Conservation (phyloP, 1,140 invertebrate species). For the Meloidogyne floridensis region DNA sequence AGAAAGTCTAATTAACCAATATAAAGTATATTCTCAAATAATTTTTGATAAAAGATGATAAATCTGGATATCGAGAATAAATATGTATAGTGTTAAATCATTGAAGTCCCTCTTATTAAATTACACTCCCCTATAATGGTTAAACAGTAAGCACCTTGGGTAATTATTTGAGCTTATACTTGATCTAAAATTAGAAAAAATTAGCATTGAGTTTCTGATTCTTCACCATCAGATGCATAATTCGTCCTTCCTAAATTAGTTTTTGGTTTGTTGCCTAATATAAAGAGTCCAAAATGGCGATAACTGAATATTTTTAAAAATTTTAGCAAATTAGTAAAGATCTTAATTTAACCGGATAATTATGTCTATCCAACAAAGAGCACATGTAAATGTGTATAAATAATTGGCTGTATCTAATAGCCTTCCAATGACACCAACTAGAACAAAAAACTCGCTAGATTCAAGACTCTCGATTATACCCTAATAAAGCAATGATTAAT, state of each 20-base stretch:
- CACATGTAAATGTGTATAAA: constrained; percentile 24
- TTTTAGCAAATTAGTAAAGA: neutral
- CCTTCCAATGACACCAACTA: constrained; percentile 22
- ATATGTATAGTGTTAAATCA: no score
- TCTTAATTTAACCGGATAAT: constrained; percentile 10
- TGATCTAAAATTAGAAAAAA: neutral
- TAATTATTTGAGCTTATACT: no score
- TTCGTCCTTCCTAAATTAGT: neutral
- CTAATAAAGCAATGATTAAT: neutral
- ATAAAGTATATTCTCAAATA: no score
- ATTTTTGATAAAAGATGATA: no score
- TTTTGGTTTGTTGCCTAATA: neutral
- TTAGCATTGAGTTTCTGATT: constrained; percentile 2
- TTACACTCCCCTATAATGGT: no score
- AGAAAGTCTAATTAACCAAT: no score
- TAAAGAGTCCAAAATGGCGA: neutral
- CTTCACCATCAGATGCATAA: neutral
- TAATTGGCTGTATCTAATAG: constrained; percentile 29
- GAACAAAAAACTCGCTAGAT: constrained; percentile 18
- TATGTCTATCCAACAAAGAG: constrained; percentile 26
- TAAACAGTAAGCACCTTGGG: no score
- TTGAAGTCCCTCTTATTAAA: no score
- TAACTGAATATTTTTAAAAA: neutral
- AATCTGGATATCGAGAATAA: no score
- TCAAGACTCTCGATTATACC: constrained; percentile 26